phyloP scores from a whole-genome alignment of 2,797 vertebrate species.

The Galagoides demidoff region DNA sequence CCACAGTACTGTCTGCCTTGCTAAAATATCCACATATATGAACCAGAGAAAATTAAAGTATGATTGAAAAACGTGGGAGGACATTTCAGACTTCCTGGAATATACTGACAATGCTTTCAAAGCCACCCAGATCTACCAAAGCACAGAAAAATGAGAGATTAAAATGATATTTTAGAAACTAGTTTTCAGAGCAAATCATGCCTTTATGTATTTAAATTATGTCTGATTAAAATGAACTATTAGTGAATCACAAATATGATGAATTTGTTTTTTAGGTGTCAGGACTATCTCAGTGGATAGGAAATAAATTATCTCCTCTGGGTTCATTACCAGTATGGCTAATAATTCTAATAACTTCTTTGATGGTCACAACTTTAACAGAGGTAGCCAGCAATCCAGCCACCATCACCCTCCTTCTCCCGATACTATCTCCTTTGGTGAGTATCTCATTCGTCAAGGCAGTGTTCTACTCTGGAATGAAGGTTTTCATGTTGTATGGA shows the following conservation, averaged over 20 bases:
- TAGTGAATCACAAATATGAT: constrained; percentile 47
- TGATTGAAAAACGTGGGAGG: not conserved
- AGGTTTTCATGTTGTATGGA: not conserved
- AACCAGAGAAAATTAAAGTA: constrained; percentile 11
- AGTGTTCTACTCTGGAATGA: not conserved
- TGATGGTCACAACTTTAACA: constrained; percentile 94
- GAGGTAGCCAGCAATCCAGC: constrained; percentile 96
- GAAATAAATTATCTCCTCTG: constrained; percentile 91
- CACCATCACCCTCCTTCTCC: constrained; percentile 95
- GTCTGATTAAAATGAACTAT: not conserved
- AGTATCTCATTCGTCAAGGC: constrained; percentile 73
- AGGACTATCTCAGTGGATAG: constrained; percentile 93
- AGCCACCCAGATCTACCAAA: not conserved
- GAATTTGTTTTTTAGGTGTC: constrained; percentile 87
- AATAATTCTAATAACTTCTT: constrained; percentile 90
- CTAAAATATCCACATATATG: not conserved
- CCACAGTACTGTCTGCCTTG: not conserved
- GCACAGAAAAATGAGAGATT: not conserved
- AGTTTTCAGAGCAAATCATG: not conserved
- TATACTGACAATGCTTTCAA: not conserved
- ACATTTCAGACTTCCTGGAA: not conserved
- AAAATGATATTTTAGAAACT: constrained; percentile 31
- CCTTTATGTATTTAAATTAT: not conserved
- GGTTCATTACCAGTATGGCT: constrained; percentile 91
- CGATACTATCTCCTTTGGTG: constrained; percentile 94